Evolutionary conservation across 30 jellyfish, hydroid and myxozoan genomes (phyloP), one percentile per base, ranked within the genome.

Genomic region (Pelagia noctiluca): DNA sequence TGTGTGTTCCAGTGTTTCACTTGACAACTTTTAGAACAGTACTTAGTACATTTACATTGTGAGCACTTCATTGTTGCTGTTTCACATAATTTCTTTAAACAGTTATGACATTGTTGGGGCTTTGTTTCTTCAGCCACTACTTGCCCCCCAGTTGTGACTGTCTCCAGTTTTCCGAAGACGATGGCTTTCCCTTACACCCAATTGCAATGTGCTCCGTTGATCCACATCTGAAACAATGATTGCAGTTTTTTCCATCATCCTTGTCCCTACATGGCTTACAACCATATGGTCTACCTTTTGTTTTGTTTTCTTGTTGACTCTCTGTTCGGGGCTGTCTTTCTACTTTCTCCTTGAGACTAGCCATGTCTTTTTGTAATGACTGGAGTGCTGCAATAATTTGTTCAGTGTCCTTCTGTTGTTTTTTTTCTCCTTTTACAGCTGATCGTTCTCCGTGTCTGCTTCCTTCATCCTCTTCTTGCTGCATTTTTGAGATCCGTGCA

Each of bases 201-300:
- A 26, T 36, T 42, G 85, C 85, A n/a, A 26, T 60, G 35, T 60
- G 72, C 72, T 60, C 72, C 5, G 3, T 32, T 28, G 76, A 50
- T 2, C 87, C 87, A 50, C 78, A 75, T 23, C 52, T 75, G 24
- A 70, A 57, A 75, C 87, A 75, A 34, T 50, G 87, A 63, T 57
- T 50, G 29, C 87, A 75, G 77, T 50, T 32, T 31, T 60, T 50
- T 23, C 83, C 83, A 10, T 71, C 64, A 10, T 69, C 83, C 31
- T 71, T 71, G 28, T 21, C 69, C 42, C 47, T 46, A 29, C 83
- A 71, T 36, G 70, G 28, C 2, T 71, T 36, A 24, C 83, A 71
- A n/a, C 83, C 83, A 26, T 16, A 71, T 1, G 50, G 37, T 46
- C 83, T 36, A 16, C 66, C 52, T 21, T n/a, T 22, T 29, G 37